Evolutionary conservation across 1,140 invertebrate species (phyloP).

Genomic region (Acyrthosiphon pisum): DNA sequence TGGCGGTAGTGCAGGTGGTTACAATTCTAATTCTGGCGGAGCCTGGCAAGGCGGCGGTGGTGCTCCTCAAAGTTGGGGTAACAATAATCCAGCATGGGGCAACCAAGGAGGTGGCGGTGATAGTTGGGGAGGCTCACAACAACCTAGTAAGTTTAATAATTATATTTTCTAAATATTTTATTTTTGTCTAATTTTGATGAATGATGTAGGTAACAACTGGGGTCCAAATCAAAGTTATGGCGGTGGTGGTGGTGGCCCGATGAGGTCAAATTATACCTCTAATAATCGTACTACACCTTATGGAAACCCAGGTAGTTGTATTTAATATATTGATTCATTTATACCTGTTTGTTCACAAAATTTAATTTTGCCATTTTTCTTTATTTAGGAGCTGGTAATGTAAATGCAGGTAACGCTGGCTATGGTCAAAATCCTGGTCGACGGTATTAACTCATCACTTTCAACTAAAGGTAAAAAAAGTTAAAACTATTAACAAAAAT

Average conservation of each 20-base stretch:
- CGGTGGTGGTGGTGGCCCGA: slow-evolving; percentile 52
- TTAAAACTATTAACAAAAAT: background rate
- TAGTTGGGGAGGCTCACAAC: slow-evolving; percentile 49
- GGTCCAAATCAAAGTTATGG: slow-evolving; percentile 47
- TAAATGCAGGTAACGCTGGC: slow-evolving; percentile 46
- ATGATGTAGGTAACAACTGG: slow-evolving; percentile 27
- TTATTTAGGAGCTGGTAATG: slow-evolving; percentile 44
- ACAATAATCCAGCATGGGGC: slow-evolving; percentile 42
- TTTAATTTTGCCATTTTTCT: background rate
- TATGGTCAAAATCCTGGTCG: slow-evolving; percentile 51
- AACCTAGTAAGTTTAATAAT: background rate
- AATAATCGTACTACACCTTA: slow-evolving; percentile 45
- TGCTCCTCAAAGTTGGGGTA: slow-evolving; percentile 46
- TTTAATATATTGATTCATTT: background rate
- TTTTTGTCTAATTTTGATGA: background rate
- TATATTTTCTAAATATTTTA: background rate
- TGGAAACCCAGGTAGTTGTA: slow-evolving; percentile 56
- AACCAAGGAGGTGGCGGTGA: slow-evolving; percentile 47
- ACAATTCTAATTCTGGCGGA: slow-evolving; percentile 45
- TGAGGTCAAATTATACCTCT: slow-evolving; percentile 50
- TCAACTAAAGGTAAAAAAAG: slow-evolving; percentile 36
- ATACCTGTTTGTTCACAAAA: background rate
- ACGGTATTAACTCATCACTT: slow-evolving; percentile 18
- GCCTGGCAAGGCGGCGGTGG: slow-evolving; percentile 54
- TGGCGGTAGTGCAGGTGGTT: slow-evolving; percentile 45